Percentiles rank a stretch among this genome's conserved stretches.
These are phyloP conservation scores for Himalopsyche anomala DNA, from an alignment of 2,888 invertebrate genomes.

Conservation along the genomic window DNA sequence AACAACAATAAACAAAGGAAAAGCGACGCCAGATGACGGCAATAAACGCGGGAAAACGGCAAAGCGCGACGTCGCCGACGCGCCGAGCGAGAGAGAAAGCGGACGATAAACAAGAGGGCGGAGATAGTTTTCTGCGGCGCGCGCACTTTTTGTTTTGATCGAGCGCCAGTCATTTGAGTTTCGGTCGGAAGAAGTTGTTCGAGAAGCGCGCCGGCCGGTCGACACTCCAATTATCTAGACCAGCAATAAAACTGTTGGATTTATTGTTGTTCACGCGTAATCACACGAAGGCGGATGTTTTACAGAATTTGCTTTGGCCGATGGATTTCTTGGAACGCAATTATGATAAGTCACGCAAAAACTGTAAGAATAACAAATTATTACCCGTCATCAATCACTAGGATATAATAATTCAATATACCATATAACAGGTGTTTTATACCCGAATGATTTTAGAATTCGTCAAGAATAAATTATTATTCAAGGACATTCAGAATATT, in stretches of 20 bases:
- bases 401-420: neutral
- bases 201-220: too few species aligned
- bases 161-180: neutral
- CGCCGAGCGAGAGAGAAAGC: neutral
- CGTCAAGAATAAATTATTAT: neutral
- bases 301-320: neutral
- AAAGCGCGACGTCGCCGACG: conserved; percentile 24
- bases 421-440: neutral
- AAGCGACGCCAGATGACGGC: conserved; percentile 13
- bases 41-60: conserved; percentile 20
- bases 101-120: neutral
- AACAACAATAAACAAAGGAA: conserved; percentile 24
- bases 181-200: too few species aligned
- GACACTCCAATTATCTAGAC: neutral
- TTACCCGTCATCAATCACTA: too few species aligned
- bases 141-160: conserved; percentile 34
- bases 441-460: neutral
- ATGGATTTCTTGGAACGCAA: neutral
- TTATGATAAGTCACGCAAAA: neutral
- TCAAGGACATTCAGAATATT: neutral
- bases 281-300: neutral
- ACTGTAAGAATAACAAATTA: neutral
- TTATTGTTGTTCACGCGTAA: neutral
- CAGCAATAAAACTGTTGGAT: neutral
- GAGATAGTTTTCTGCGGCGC: conserved; percentile 10